Evolutionary conservation across 2,888 invertebrate species (phyloP).

Genomic region (Rhyacophila evoluta): DNA sequence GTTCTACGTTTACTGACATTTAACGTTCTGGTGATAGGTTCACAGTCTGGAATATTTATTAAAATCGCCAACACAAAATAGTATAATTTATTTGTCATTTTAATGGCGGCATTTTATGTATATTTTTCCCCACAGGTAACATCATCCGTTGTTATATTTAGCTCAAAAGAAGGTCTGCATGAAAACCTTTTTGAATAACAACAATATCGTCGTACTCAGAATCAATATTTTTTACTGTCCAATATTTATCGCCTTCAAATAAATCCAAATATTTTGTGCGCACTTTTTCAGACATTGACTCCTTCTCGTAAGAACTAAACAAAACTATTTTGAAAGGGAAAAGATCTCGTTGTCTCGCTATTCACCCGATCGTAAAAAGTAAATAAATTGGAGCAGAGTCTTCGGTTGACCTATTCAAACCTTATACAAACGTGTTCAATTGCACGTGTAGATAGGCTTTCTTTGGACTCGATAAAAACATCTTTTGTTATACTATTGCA

Average conservation of each 20-base stretch:
- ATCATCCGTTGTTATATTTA: too few species aligned
- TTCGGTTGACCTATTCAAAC: constrained; percentile 16
- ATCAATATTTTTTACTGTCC: background rate
- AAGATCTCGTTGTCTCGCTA: constrained; percentile 6
- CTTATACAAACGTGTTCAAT: constrained; percentile 16
- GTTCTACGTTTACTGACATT: too few species aligned
- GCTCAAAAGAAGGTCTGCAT: background rate
- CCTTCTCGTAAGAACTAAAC: background rate
- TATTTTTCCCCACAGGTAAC: too few species aligned
- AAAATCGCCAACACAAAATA: too few species aligned
- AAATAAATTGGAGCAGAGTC: constrained; percentile 6
- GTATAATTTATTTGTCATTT: too few species aligned
- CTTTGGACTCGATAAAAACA: background rate
- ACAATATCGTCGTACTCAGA: background rate
- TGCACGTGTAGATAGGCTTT: background rate
- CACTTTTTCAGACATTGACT: background rate
- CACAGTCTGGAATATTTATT: too few species aligned
- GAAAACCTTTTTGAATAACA: background rate
- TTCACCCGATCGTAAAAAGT: constrained; percentile 32
- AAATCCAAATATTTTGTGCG: constrained; percentile 1
- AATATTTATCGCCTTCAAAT: background rate
- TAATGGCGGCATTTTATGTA: too few species aligned
- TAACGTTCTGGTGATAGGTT: too few species aligned
- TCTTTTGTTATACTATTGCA: too few species aligned
- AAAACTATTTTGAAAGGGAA: background rate